phyloP scores from a whole-genome alignment of 2,113 vertebrate species.

The Danio rerio region GRCz12tu NC_133192.1:49262001-49262500 shows the following conservation, averaged over 20 bases:
- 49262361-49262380: background rate
- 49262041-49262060: background rate
- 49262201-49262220: slow-evolving; percentile 47
- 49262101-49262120: slow-evolving; percentile 13
- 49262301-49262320: slow-evolving; percentile 59
- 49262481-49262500: too few species aligned
- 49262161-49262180: slow-evolving; percentile 14
- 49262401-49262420: background rate
- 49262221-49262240: slow-evolving; percentile 45
- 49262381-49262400: background rate
- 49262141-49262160: slow-evolving; percentile 34
- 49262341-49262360: slow-evolving; percentile 17
- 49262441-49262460: too few species aligned
- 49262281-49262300: slow-evolving; percentile 69
- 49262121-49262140: slow-evolving; percentile 33
- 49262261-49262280: slow-evolving; percentile 26
- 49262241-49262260: slow-evolving; percentile 35
- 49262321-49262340: slow-evolving; percentile 17
- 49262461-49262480: too few species aligned
- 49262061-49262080: background rate
- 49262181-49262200: slow-evolving; percentile 50
- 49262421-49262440: background rate
- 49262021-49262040: background rate
- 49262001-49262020: background rate
- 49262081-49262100: background rate